A percentile compares a stretch with the other conserved stretches of the same genome.
Conservation (phyloP, 30 jellyfish, hydroid and myxozoan genomes). For the Pelagia noctiluca region DNA sequence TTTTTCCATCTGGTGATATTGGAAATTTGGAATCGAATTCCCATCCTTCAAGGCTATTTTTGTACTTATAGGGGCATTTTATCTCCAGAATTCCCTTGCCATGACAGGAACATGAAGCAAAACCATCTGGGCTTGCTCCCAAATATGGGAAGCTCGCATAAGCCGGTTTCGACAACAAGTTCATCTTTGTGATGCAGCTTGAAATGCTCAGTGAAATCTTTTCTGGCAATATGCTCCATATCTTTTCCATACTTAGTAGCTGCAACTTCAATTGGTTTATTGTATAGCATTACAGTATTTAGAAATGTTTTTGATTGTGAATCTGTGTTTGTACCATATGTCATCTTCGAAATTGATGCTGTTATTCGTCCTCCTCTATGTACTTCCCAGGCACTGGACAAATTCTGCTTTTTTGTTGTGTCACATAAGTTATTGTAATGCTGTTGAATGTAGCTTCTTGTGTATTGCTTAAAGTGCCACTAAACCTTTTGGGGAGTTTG, state of each 20-base stretch:
- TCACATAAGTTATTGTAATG: constrained; percentile 17
- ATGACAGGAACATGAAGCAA: constrained; percentile 27
- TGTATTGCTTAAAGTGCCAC: constrained; percentile 7
- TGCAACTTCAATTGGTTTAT: constrained; percentile 9
- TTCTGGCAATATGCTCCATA: constrained; percentile 39
- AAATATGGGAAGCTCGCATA: background rate
- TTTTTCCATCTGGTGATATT: background rate
- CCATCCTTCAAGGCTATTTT: constrained; percentile 53
- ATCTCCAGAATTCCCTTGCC: constrained; percentile 43
- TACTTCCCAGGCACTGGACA: constrained; percentile 30
- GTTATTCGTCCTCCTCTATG: constrained; percentile 51
- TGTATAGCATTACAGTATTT: constrained; percentile 26
- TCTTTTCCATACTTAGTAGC: constrained; percentile 42
- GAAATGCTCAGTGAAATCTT: background rate
- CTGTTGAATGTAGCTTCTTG: constrained; percentile 7
- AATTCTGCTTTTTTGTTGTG: constrained; percentile 33
- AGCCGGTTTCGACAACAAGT: background rate
- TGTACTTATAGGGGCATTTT: constrained; percentile 41
- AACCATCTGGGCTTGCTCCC: constrained; percentile 42
- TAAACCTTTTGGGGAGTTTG: too few species aligned
- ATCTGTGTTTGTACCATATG: constrained; percentile 40
- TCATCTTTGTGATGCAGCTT: constrained; percentile 13
- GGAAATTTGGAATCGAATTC: constrained; percentile 28
- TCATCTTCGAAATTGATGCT: constrained; percentile 39
- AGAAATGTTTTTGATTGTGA: constrained; percentile 30